Base-by-base conservation (phyloP, 2,888 invertebrate genomes). In the Girardia tigrina region DNA sequence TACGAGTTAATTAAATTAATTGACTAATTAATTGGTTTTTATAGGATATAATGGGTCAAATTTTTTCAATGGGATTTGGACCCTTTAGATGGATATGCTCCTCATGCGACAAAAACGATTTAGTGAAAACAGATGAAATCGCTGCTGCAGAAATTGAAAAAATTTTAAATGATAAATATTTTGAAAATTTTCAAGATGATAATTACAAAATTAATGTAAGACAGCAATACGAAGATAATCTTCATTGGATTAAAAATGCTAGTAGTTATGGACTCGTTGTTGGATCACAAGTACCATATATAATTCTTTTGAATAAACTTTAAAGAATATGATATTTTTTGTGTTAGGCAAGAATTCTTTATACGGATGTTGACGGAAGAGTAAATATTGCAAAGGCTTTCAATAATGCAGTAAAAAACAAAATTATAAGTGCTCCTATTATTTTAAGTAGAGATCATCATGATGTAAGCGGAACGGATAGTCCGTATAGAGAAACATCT, bases 81-180 rank as follows among this genome's bases (percentile, higher is more conserved):
- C 88, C 88, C 0, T 88, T 88, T 79, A 84, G 88, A 27, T 88
- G 88, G 88, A 86, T 88, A 1, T 88, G 88, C 79, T 86, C 87
- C 0, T 88, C 88, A 0, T 86, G 86, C n/a, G 80, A 83, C 16
- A 80, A 82, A 0, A 79, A 80, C 29, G 88, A 88, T 81, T 82
- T 88, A 42, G 81, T 82, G 28, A 81, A 80, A n/a, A 87, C 87
- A 0, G 88, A 88, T 80, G 79, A 83, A 75, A 86, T 88, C 28
- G 87, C 88, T 0, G 80, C 82, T 1, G 79, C 82, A 42, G 84
- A 87, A 4, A 80, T 88, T 76, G 82, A 86, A 78, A 81, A 85
- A 71, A 80, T 86, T 56, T 78, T 84, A 8, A 79, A 81, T 70
- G 71, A 79, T 77, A 80, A 80, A 78, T 81, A 82, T 82, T 26